phyloP scores from a whole-genome alignment of 2,888 invertebrate species.

The Eugnorisma glareosa region DNA sequence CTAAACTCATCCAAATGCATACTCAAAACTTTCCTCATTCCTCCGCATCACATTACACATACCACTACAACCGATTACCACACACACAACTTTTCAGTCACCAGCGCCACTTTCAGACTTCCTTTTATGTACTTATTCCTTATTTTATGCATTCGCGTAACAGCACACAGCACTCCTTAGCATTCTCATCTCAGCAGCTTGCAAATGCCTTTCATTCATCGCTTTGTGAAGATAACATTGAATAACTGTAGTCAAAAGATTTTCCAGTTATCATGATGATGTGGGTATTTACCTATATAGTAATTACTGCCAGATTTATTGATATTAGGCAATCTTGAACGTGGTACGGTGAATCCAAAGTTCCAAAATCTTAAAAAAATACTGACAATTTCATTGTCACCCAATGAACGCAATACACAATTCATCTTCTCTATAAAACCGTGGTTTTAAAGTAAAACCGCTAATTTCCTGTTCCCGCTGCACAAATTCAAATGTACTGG shows the following conservation, averaged over 20 bases:
- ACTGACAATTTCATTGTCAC: neutral
- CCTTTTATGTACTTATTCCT: no score
- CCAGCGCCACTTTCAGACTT: no score
- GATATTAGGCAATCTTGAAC: neutral
- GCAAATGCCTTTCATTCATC: no score
- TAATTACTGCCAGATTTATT: neutral
- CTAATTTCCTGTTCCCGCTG: neutral
- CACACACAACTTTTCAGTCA: no score
- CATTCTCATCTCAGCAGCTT: no score
- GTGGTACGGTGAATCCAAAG: neutral
- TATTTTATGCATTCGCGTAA: no score
- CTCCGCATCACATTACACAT: no score
- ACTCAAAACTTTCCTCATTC: no score
- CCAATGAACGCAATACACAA: neutral
- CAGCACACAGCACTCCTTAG: no score
- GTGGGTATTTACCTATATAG: neutral
- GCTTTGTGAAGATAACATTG: no score
- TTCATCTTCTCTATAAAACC: neutral
- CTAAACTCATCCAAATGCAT: no score
- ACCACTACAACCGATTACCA: no score
- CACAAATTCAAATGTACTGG: constrained; percentile 1
- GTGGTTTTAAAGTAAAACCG: neutral
- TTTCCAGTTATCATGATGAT: neutral
- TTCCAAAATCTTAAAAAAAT: neutral
- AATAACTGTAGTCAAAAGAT: neutral